Base-by-base conservation (phyloP, 2,113 vertebrate genomes). In the Hydropotes inermis region DNA sequence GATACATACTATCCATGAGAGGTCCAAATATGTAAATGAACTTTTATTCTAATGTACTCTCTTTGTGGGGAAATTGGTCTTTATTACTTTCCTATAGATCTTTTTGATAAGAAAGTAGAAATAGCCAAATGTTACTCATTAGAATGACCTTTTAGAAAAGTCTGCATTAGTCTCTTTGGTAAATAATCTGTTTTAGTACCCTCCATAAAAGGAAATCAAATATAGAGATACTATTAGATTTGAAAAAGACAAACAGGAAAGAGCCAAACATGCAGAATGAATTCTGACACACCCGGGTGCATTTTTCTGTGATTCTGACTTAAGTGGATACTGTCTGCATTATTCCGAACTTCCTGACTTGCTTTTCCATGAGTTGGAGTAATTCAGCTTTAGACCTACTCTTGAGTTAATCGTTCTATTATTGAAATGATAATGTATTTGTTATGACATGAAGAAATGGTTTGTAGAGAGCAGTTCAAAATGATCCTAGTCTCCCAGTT, bases 371-470 rank as follows among this genome's bases (percentile, higher is more conserved):
- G 76, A 94, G 96, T 94, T 97, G 93, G 89, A 96, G 45, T 47
- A 96, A 97, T n/a, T 0, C 97, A 97, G 85, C 94, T 98, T 95
- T 96, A 96, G 91, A 60, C 21, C 54, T 98, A 82, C 96, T 98
- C 95, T 91, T 92, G 96, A 98, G 93, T 98, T 52, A 6, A 97
- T 98, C 93, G n/a, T 98, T 98, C 74, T 98, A 83, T 88, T 98
- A 98, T 97, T 98, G 97, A 98, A 98, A 98, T 97, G 98, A 98
- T 97, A 98, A 98, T 98, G 96, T 47, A 91, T 98, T 98, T 98
- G 97, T 98, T 98, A 97, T 98, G 97, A 98, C 97, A 98, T 89
- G 94, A 97, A 90, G 96, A 95, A 98, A 98, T 74, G 94, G 94
- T 98, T 98, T 98, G 97, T 89, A 98, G 97, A 95, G 95, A 98